These are phyloP conservation scores for Tigriopus californicus DNA, from an alignment of 2,888 invertebrate species.

Conservation along the genomic window DNA sequence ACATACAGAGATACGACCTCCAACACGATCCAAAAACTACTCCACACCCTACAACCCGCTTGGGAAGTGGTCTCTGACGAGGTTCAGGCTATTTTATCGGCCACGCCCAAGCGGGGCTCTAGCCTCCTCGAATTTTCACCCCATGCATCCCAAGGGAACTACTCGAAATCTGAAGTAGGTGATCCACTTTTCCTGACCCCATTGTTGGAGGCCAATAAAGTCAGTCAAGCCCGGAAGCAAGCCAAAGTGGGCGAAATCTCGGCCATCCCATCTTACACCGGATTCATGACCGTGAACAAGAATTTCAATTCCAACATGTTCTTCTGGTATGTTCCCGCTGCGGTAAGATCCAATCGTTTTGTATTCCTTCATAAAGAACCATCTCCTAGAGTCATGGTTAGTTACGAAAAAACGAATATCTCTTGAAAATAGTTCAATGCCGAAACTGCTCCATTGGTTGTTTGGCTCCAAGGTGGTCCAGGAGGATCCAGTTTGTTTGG, in stretches of 20 bases:
- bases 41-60: too few species aligned
- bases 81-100: too few species aligned
- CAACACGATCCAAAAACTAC: too few species aligned
- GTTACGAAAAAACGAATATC: too few species aligned
- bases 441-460: constrained; percentile 9
- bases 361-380: too few species aligned
- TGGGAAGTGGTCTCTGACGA: too few species aligned
- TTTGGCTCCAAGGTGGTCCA: constrained; percentile 16
- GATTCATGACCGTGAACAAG: constrained; percentile 64
- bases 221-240: constrained; percentile 39
- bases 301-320: constrained; percentile 59
- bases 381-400: too few species aligned
- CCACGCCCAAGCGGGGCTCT: too few species aligned
- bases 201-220: constrained; percentile 46
- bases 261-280: constrained; percentile 41
- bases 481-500: constrained; percentile 14
- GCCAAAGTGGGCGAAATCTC: constrained; percentile 24
- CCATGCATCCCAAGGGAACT: too few species aligned
- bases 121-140: too few species aligned
- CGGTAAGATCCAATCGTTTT: constrained; percentile 28
- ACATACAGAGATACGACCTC: too few species aligned
- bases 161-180: constrained; percentile 27
- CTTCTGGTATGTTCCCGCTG: constrained; percentile 78
- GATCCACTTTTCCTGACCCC: constrained; percentile 56
- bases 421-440: constrained; percentile 15